Evolutionary conservation across 2,888 invertebrate genomes (phyloP).

Genomic region (Cybosia mesomella): DNA sequence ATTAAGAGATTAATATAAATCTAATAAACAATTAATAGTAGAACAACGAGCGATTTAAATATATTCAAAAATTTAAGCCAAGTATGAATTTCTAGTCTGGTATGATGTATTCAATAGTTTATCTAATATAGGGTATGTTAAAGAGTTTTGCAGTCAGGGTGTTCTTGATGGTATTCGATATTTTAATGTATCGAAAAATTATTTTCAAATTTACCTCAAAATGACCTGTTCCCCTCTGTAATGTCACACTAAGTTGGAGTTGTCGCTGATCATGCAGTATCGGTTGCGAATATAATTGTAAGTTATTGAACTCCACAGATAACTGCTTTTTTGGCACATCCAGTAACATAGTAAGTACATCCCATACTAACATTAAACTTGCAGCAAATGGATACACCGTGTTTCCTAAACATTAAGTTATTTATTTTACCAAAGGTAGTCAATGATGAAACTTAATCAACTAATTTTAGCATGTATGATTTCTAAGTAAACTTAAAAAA

Average conservation of each 20-base stretch:
- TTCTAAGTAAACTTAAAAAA: not conserved
- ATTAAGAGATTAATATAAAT: not conserved
- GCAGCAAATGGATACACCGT: conserved; percentile 92
- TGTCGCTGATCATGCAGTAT: conserved; percentile 80
- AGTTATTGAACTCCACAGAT: conserved; percentile 89
- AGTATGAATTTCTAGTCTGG: too few species aligned
- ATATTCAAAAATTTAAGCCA: too few species aligned
- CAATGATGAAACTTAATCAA: not conserved
- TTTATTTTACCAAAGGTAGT: not conserved
- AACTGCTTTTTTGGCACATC: conserved; percentile 87
- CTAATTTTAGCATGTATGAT: not conserved
- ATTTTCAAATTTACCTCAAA: conserved; percentile 82
- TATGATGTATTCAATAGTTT: not conserved
- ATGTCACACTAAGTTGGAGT: conserved; percentile 83
- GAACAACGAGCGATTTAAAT: not conserved
- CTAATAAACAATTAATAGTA: not conserved
- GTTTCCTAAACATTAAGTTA: conserved; percentile 73
- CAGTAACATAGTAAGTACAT: conserved; percentile 87
- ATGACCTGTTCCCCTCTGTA: conserved; percentile 86
- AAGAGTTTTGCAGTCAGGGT: too few species aligned
- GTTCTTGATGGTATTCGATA: not conserved
- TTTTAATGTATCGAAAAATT: not conserved
- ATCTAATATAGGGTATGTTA: too few species aligned
- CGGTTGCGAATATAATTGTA: conserved; percentile 87
- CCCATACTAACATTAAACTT: conserved; percentile 90